Evolutionary conservation across 1,140 invertebrate genomes (phyloP), one percentile per base, ranked within the genome.

Genomic region (Archegozetes longisetosus): DNA sequence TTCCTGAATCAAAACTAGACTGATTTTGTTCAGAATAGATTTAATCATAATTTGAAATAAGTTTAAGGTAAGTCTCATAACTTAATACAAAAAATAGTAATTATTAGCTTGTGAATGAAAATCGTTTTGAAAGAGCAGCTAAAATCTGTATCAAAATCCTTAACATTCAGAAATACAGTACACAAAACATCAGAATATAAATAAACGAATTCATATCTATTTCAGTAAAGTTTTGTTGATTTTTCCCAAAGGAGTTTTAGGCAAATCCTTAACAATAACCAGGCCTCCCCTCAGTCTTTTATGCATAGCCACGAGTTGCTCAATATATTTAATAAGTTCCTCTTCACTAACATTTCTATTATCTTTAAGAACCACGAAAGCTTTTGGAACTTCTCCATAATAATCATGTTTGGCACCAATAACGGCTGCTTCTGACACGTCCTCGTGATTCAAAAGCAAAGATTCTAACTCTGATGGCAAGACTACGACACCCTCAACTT

Each of bases 381-480:
- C 85, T 68, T 76, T 76, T 0, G 88, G 86, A 1, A 80, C 73
- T 73, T 93, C 89, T 2, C 88, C 88, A 55, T 72, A 73, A 46
- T 75, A 68, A 1, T 75, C 70, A 69, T 89, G 80, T 0, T 84
- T 83, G 1, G 86, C 74, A 0, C 87, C 87, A 23, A 89, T 80
- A 0, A 91, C 86, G 2, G 85, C 86, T 14, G 80, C 84, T 71
- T 91, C 86, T 6, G 77, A 76, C 2, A 92, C 79, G 51, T 78
- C 80, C 1, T 82, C 79, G 53, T 84, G 75, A 63, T 82, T 78
- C 59, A 85, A 73, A 9, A 92, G 78, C 9, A 91, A 71, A 67
- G 80, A 84, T 73, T 92, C 88, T 49, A 92, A 74, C 73, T 90
- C 85, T 1, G 86, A 84, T 22, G 88, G 88, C 20, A 86, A 83